Conservation (phyloP, 1,140 invertebrate species). For the Drosophila kikkawai region DNA sequence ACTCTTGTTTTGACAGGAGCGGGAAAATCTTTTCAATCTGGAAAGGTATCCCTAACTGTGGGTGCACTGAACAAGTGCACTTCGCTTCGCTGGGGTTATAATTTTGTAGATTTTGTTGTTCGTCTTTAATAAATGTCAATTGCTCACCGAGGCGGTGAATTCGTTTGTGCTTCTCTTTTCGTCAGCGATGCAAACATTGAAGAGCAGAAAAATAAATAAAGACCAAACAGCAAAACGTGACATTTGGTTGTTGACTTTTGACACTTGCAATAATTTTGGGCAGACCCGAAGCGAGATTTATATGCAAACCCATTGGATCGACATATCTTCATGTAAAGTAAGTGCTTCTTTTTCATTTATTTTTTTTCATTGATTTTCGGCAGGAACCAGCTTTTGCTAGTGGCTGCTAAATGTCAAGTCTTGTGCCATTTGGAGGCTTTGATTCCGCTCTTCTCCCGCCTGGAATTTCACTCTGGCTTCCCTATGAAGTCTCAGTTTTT, state of each 20-base stretch:
- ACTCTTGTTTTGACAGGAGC: conserved; percentile 68
- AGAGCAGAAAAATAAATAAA: conserved; percentile 44
- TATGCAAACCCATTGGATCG: conserved; percentile 48
- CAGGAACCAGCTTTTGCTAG: conserved; percentile 50
- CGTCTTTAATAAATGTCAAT: conserved; percentile 80
- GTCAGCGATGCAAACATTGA: conserved; percentile 37
- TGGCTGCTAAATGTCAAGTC: conserved; percentile 62
- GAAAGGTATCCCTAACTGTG: conserved; percentile 29
- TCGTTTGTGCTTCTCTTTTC: conserved; percentile 37
- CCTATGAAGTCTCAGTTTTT: conserved; percentile 1
- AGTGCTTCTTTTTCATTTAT: conserved; percentile 24
- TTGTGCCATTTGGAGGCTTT: conserved; percentile 62
- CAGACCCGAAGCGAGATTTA: conserved; percentile 64
- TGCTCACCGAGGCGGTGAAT: conserved; percentile 40
- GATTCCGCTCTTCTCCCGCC: conserved; percentile 24
- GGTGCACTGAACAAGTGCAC: conserved; percentile 62
- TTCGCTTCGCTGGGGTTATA: conserved; percentile 22
- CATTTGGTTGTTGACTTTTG: conserved; percentile 81
- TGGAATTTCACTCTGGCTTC: conserved; percentile 17
- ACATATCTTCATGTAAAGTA: conserved; percentile 69
- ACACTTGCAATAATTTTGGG: conserved; percentile 80
- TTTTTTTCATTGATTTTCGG: conserved; percentile 19
- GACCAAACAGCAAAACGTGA: conserved; percentile 77
- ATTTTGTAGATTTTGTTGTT: conserved; percentile 10
- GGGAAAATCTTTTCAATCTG: conserved; percentile 67